Evolutionary conservation across 2,797 vertebrate species (phyloP).

Genomic region (Phrynocephalus forsythii): DNA sequence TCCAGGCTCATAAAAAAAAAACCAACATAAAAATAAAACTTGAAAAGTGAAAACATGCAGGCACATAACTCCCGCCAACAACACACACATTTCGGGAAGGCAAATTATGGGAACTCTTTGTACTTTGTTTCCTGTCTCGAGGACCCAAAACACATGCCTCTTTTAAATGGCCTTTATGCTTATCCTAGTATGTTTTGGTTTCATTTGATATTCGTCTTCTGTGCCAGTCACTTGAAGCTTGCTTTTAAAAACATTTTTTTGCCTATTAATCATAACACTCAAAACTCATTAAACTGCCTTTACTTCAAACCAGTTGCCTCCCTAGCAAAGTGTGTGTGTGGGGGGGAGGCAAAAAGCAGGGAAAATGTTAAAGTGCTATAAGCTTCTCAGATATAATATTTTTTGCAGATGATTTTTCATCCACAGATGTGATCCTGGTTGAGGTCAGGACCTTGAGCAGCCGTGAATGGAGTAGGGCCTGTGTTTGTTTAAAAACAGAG

Average conservation of each 20-base stretch:
- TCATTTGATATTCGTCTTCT: constrained; percentile 19
- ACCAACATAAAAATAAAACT: constrained; percentile 4
- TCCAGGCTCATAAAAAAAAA: constrained; percentile 33
- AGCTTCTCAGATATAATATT: no score
- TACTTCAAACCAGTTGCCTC: neutral
- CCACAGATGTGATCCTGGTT: no score
- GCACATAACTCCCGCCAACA: neutral
- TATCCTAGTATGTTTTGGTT: constrained; percentile 19
- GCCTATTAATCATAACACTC: constrained; percentile 14
- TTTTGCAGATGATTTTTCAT: neutral
- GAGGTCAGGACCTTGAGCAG: neutral
- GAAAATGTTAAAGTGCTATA: neutral
- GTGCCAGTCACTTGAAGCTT: neutral
- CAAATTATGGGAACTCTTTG: constrained; percentile 26
- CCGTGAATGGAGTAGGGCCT: neutral
- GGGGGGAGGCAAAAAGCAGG: neutral
- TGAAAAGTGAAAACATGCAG: constrained; percentile 33
- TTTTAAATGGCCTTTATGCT: constrained; percentile 30
- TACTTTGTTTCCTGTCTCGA: constrained; percentile 14
- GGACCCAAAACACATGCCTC: constrained; percentile 4
- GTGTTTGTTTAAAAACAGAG: neutral
- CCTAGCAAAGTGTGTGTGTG: neutral
- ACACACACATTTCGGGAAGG: constrained; percentile 7
- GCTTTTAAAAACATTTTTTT: constrained; percentile 21
- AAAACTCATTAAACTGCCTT: constrained; percentile 6